These are phyloP conservation scores for Apomyelois bistriatella DNA, from an alignment of 2,888 invertebrate genomes.

Conservation along the genomic window DNA sequence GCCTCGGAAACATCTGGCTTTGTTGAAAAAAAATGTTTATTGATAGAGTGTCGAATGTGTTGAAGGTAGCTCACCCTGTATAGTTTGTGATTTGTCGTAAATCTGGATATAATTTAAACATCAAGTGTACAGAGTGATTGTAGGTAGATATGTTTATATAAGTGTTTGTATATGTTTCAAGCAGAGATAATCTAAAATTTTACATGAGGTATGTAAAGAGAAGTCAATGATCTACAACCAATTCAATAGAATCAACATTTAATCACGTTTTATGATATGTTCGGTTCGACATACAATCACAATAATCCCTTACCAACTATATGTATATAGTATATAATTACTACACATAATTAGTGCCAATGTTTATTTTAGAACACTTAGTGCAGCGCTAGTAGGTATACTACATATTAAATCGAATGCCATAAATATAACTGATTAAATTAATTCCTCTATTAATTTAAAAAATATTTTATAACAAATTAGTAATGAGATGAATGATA, in stretches of 20 bases:
- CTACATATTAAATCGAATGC: neutral
- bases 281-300: constrained; percentile 58
- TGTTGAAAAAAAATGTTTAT: too few species aligned
- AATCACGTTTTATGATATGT: constrained; percentile 64
- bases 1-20: too few species aligned
- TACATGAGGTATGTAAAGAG: constrained; percentile 15
- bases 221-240: constrained; percentile 34
- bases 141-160: constrained; percentile 18
- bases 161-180: neutral
- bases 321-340: constrained; percentile 10
- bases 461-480: too few species aligned
- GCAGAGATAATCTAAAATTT: constrained; percentile 2
- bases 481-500: too few species aligned
- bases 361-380: constrained; percentile 3
- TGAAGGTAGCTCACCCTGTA: too few species aligned
- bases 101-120: too few species aligned
- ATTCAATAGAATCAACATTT: constrained; percentile 38
- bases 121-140: constrained; percentile 18
- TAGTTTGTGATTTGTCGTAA: too few species aligned
- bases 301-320: constrained; percentile 41
- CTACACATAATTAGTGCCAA: constrained; percentile 21
- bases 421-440: neutral
- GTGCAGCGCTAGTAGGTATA: neutral
- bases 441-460: too few species aligned
- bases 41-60: too few species aligned